Evolutionary conservation across 2,888 invertebrate genomes (phyloP), one percentile per base, ranked within the genome.

Genomic region (Hedya salicella): DNA sequence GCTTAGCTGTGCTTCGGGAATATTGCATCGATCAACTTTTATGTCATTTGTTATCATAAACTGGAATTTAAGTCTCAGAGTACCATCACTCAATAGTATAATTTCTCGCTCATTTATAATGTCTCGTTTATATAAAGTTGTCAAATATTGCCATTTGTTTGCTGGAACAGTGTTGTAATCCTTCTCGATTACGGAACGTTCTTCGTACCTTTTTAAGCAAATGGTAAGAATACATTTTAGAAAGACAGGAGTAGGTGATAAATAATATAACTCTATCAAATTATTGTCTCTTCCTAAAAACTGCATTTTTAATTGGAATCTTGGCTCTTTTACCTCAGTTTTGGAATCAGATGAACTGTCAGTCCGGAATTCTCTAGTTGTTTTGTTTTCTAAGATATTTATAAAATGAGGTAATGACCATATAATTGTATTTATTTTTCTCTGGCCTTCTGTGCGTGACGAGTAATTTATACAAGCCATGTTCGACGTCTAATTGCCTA

Each of bases 101-200:
- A 81, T 79, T 11, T 89, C 89, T 17, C 83, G 76, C 1, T 86
- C 87, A 36, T 88, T 85, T 0, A 79, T 81, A 40, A 91, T 85
- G 56, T 91, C 91, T 25, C 86, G 78, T 59, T 89, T 92, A 63
- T 82, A 91, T 17, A 91, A 74, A 1, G 88, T 89, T 3, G 89
- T 86, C 50, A 92, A 76, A 69, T 88, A 91, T 72, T 91, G 91
- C 91, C 91, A 91, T 70, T 90, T 89, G 67, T 91, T 90, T 0
- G 86, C 86, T 72, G 87, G 87, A 1, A 90, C 83, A 4, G 88
- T 88, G 62, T 88, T 89, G 67, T 89, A 91, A 60, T 91, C 91
- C 50, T 88, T 88, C 46, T 88, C 86, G 1, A 87, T 85, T 21
- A 91, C 87, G 0, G 89, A 88, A 3, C 91, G 83, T 68, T 91